Base-by-base conservation (phyloP, 37 sponge, comb jelly and placozoan genomes). In the Oscarella lobularis region DNA sequence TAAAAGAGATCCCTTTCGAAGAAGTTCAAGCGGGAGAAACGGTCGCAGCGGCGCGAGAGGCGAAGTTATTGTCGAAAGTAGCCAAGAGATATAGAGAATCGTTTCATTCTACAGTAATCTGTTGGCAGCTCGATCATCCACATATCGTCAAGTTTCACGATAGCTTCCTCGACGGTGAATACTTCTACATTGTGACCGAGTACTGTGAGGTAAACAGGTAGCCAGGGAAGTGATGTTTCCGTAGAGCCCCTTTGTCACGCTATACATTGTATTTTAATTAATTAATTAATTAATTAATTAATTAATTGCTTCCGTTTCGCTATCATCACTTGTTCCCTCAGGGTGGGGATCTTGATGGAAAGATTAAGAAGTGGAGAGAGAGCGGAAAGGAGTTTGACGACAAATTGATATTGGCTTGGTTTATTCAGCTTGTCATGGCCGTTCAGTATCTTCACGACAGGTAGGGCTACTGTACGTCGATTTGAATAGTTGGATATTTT, bases 141-240 rank as follows among this genome's bases (percentile, higher is more conserved):
- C 83, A 89, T 40, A 97, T 97, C 33, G 91, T 97, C 41, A 74
- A 83, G 36, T 94, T 90, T 73, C 85, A 94, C 67, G 94, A 93
- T 76, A 97, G 99, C 76, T 97, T 97, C 41, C 67, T 97, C 39
- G 86, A 93, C 29, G 86, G 76, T 38, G 94, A 90, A 9, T 75
- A 74, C 31, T 97, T 97, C 69, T 97, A 85, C 81, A 93, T 97
- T 66, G 83, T 93, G n/a, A 97, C 95, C 34, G 99, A 97, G 77
- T 88, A 77, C 68, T 97, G 99, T 85, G 94, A 95, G 85, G 96
- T 91, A 83, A 41, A 81, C 2, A 14, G 1, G 6, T 36, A 48
- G 60, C 9, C 9, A 48, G 14, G 9, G 20, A 48, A 20, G 20
- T 9, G 14, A 48, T 27, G 20, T 48, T 48, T 27, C 60, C 9